Evolutionary conservation across 2,888 invertebrate species (phyloP).

Genomic region (Amiota mariae): DNA sequence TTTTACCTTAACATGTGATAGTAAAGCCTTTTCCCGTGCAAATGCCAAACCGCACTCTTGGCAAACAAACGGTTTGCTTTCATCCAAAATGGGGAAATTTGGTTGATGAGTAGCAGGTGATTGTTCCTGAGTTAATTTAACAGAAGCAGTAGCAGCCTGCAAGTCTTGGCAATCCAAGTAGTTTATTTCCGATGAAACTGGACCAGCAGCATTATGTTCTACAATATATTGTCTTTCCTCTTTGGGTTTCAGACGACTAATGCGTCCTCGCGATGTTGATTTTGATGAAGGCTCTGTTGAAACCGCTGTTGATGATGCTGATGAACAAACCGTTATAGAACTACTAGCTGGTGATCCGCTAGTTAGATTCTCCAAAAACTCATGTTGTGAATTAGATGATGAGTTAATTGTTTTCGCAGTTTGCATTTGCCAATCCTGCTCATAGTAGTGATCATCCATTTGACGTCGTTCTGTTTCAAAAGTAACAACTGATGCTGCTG

Average conservation of each 20-base stretch:
- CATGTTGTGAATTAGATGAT: not conserved
- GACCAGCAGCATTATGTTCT: constrained; percentile 43
- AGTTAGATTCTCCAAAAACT: not conserved
- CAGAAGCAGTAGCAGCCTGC: constrained; percentile 42
- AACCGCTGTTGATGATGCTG: constrained; percentile 16
- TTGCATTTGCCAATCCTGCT: constrained; percentile 64
- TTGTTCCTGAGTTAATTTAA: constrained; percentile 39
- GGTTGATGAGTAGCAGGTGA: constrained; percentile 33
- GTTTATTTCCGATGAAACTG: constrained; percentile 37
- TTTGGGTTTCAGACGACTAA: constrained; percentile 67
- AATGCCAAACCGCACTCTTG: constrained; percentile 84
- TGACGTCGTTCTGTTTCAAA: constrained; percentile 52
- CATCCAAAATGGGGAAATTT: constrained; percentile 78
- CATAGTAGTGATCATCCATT: constrained; percentile 69
- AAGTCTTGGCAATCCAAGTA: constrained; percentile 47
- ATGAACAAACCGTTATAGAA: constrained; percentile 36
- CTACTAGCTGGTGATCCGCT: constrained; percentile 24
- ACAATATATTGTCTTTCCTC: constrained; percentile 66
- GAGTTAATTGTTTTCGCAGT: not conserved
- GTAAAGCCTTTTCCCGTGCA: constrained; percentile 86
- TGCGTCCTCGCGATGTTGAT: constrained; percentile 56
- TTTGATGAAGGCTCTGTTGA: constrained; percentile 41
- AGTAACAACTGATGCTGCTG: constrained; percentile 36
- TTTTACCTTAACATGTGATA: constrained; percentile 80
- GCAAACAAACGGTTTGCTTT: constrained; percentile 86